Evolutionary conservation across 1,140 invertebrate species (phyloP).

Genomic region (Vanessa tameamea): DNA sequence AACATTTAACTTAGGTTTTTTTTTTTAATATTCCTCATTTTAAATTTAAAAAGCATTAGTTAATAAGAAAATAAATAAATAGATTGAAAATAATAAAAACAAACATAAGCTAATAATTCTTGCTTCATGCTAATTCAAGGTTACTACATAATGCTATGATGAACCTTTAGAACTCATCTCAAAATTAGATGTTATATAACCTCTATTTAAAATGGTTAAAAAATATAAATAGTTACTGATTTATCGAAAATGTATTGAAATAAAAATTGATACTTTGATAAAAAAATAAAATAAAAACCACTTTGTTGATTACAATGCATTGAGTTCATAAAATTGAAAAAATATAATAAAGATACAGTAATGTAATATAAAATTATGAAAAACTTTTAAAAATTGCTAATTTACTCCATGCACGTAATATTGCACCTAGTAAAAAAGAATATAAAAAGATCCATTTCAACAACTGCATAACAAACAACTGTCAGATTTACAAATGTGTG

Average conservation of each 20-base stretch:
- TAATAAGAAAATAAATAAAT: constrained; percentile 6
- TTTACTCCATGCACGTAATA: constrained; percentile 14
- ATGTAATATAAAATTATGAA: constrained; percentile 27
- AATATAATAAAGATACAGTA: constrained; percentile 28
- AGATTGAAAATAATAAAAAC: constrained; percentile 17
- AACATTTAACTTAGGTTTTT: not conserved
- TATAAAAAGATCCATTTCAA: constrained; percentile 18
- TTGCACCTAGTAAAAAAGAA: constrained; percentile 20
- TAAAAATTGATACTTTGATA: constrained; percentile 42
- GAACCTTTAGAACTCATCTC: constrained; percentile 1
- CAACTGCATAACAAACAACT: constrained; percentile 29
- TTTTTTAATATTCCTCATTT: not conserved
- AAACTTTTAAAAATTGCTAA: constrained; percentile 12
- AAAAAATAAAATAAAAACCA: constrained; percentile 38
- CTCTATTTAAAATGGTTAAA: constrained; percentile 26
- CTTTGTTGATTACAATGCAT: constrained; percentile 40
- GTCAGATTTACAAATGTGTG: constrained; percentile 17
- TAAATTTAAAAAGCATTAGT: not conserved
- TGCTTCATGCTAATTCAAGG: not conserved
- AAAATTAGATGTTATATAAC: constrained; percentile 18
- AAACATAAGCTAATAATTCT: constrained; percentile 14
- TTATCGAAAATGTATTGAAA: constrained; percentile 41
- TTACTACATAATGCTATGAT: constrained; percentile 1
- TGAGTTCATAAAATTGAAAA: constrained; percentile 36
- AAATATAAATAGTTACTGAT: constrained; percentile 41